A percentile compares a stretch with the other conserved stretches of the same genome.
These are phyloP conservation scores for Halichoeres trimaculatus DNA, from an alignment of 2,113 vertebrate species.

Conservation along the genomic window DNA sequence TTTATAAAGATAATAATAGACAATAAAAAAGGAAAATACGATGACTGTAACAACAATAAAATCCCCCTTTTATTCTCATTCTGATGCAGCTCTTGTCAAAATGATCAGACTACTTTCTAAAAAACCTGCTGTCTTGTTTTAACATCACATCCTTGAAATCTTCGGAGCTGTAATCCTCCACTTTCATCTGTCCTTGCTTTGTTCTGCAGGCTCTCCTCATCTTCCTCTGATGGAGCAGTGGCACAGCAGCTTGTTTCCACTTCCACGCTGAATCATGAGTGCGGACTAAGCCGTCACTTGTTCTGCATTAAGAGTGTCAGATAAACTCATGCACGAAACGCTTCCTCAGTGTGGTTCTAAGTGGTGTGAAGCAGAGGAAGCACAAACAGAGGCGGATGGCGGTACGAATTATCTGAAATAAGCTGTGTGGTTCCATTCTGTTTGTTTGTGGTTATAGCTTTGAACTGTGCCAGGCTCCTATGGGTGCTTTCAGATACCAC, in stretches of 20 bases:
- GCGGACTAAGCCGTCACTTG: constrained; percentile 39
- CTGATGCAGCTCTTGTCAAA: no score
- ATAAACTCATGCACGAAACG: constrained; percentile 39
- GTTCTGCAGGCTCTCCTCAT: constrained; percentile 12
- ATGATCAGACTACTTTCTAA: background rate
- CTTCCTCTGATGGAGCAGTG: constrained; percentile 11
- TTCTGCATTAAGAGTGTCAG: constrained; percentile 29
- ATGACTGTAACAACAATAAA: no score
- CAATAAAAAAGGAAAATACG: background rate
- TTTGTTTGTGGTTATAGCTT: constrained; percentile 68
- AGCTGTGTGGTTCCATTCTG: constrained; percentile 59
- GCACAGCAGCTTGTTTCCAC: constrained; percentile 2
- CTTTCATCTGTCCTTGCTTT: constrained; percentile 25
- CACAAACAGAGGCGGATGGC: constrained; percentile 5
- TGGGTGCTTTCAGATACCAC: constrained; percentile 55
- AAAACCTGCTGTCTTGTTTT: background rate
- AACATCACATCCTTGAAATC: constrained; percentile 14
- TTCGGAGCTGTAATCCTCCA: constrained; percentile 10
- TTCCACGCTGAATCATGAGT: constrained; percentile 25
- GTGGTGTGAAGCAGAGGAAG: constrained; percentile 34
- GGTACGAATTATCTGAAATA: constrained; percentile 47
- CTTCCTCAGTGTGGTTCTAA: constrained; percentile 37
- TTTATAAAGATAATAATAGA: no score
- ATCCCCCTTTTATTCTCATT: no score
- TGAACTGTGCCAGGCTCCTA: constrained; percentile 57